A percentile compares a stretch with the other conserved stretches of the same genome.
Evolutionary conservation across 2,888 invertebrate genomes (phyloP).

Genomic region (Frankliniella fusca): DNA sequence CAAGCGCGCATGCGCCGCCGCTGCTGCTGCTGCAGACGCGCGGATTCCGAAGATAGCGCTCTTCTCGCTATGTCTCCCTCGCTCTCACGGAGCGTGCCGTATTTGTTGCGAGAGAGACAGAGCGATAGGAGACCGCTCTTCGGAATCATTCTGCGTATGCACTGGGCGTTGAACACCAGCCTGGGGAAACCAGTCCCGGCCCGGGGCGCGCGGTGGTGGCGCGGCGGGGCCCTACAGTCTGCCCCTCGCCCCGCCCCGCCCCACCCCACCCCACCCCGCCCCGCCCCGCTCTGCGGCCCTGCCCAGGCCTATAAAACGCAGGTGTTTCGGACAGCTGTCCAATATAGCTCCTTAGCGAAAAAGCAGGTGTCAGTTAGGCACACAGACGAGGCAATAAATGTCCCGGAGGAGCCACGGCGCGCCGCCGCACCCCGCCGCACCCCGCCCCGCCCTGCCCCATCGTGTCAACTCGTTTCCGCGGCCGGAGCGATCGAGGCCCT

Average conservation of each 20-base stretch:
- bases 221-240: neutral
- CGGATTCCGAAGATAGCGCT: no score
- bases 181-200: neutral
- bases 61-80: no score
- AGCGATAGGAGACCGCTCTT: neutral
- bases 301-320: constrained; percentile 15
- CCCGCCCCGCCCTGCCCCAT: no score
- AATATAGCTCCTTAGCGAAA: constrained; percentile 26
- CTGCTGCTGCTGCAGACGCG: no score
- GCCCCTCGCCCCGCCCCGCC: no score
- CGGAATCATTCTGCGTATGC: neutral
- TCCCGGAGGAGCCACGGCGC: neutral
- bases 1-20: no score
- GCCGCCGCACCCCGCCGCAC: neutral
- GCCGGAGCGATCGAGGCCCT: neutral
- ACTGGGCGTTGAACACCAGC: neutral
- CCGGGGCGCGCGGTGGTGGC: neutral
- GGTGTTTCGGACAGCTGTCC: constrained; percentile 15
- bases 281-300: neutral
- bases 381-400: constrained; percentile 3
- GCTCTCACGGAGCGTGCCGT: no score
- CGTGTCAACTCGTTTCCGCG: neutral
- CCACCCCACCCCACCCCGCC: neutral
- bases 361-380: constrained; percentile 23
- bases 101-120: no score